Evolutionary conservation across 1,140 invertebrate genomes (phyloP), one percentile per base, ranked within the genome.

Genomic region (Procambarus clarkii): DNA sequence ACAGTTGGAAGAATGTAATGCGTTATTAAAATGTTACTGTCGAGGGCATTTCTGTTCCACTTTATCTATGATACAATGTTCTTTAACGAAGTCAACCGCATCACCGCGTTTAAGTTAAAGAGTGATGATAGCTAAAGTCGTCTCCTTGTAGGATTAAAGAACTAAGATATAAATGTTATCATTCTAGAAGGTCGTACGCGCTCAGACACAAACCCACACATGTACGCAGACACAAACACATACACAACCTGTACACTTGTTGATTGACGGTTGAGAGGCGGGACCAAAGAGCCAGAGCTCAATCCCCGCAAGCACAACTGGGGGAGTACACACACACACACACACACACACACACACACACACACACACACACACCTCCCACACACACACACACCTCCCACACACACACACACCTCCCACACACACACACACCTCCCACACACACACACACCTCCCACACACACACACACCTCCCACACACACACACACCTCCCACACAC

Each of bases 171-270:
- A 34, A 34, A 34, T 1, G 34, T 34, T 34, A 34, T 34, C 34
- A 34, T 34, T 34, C 34, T 34, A 34, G 34, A 1, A 1, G 34
- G 0, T 34, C 34, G 34, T 34, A 79, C 77, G 46, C 77, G 46
- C 77, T 46, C 77, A 78, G n/a, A 78, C 76, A 78, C 76, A 78
- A 1, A 78, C 9, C 24, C 76, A 78, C 76, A 78, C 76, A 78
- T 34, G 34, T 34, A 34, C 34, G 34, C 34, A 34, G 34, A 34
- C 34, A 34, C 34, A 34, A 1, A 34, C 34, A 0, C 34, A 34
- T 1, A 34, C 34, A 34, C 34, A 34, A 34, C 0, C 34, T 34
- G 34, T 34, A 50, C 78, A 1, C 13, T 5, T 3, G 11, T n/a
- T 34, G 34, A 64, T 4, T 64, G 60, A 18, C 2, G 4, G 18